These are phyloP conservation scores for Gobiocypris rarus DNA, from an alignment of 2,113 vertebrate species.

Conservation along the genomic window DNA sequence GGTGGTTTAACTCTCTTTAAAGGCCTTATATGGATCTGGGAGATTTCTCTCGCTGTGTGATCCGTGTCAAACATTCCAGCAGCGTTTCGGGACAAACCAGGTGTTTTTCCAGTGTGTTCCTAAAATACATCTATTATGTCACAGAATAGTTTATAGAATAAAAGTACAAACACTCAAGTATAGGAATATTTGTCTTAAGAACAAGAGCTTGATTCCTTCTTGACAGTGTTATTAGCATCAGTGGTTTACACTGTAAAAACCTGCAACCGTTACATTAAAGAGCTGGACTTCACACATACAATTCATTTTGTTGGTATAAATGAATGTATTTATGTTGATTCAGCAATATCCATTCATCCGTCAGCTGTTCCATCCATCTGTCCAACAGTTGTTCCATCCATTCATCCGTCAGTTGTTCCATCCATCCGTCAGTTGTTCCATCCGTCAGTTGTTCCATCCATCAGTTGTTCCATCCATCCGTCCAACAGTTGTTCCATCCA, in stretches of 20 bases:
- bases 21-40: constrained; percentile 66
- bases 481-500: too few species aligned
- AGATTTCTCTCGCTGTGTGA: constrained; percentile 14
- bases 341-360: too few species aligned
- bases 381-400: too few species aligned
- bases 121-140: neutral
- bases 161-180: neutral
- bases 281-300: too few species aligned
- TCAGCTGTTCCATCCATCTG: too few species aligned
- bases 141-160: neutral
- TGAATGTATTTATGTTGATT: too few species aligned
- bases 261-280: too few species aligned
- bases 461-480: too few species aligned
- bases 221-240: neutral
- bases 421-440: too few species aligned
- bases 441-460: too few species aligned
- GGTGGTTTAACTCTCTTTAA: constrained; percentile 60
- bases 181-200: neutral
- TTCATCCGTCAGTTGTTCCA: rapidly evolving
- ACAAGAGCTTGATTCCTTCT: neutral
- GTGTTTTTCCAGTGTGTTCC: neutral
- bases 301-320: too few species aligned
- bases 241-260: too few species aligned
- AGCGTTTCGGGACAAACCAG: constrained; percentile 1
- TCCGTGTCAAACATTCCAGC: constrained; percentile 20